Conservation (phyloP, 2,888 invertebrate genomes). For the Eugnorisma glareosa region DNA sequence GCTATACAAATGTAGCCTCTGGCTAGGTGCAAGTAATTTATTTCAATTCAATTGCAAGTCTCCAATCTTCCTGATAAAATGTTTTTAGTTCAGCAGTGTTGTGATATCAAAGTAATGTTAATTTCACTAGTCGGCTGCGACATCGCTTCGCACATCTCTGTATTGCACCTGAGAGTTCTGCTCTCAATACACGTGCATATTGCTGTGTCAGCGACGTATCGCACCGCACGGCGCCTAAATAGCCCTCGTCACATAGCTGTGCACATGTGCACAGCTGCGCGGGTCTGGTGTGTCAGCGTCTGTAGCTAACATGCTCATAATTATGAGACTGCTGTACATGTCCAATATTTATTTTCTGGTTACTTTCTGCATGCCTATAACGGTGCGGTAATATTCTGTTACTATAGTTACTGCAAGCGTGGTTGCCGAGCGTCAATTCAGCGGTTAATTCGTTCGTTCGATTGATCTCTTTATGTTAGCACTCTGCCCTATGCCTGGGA, state of each 20-base stretch:
- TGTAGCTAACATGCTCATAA: neutral
- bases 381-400: neutral
- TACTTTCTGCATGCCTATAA: neutral
- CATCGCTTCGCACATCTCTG: too few relatives aligned
- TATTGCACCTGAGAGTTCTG: neutral
- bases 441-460: neutral
- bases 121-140: neutral
- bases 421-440: neutral
- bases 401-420: neutral
- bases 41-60: neutral
- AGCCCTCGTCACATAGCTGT: neutral
- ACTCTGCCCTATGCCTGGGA: too few relatives aligned
- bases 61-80: neutral
- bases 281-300: neutral
- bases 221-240: neutral
- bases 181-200: neutral
- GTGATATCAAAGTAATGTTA: neutral
- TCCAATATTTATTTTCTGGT: conserved; percentile 4
- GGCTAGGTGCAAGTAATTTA: too few relatives aligned
- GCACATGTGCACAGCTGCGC: neutral
- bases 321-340: neutral
- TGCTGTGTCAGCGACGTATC: neutral
- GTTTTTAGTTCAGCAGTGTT: neutral
- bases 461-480: neutral
- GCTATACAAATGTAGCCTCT: neutral